Conservation (phyloP, 2,113 vertebrate species). For the Gorsachius goisagi region DNA sequence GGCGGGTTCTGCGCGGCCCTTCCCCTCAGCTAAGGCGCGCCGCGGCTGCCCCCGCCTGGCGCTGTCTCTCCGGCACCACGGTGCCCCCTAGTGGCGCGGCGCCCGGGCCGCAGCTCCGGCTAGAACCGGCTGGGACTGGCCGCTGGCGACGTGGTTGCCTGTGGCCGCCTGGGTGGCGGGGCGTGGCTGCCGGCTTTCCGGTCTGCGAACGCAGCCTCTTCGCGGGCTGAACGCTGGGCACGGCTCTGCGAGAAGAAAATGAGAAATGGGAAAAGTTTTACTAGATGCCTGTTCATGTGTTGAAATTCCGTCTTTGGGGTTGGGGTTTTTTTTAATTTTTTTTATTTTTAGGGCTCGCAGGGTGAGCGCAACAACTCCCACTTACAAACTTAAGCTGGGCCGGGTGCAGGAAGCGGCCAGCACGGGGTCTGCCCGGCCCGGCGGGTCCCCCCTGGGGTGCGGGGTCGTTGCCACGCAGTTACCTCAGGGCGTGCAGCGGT, state of each 20-base stretch:
- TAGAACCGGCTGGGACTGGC: background rate
- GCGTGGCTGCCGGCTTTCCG: too few species aligned
- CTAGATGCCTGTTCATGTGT: fast-evolving
- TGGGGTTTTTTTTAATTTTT: background rate
- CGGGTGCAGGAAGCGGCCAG: too few species aligned
- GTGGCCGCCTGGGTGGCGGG: too few species aligned
- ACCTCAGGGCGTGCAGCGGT: fast-evolving
- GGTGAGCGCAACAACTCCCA: background rate
- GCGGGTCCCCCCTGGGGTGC: too few species aligned
- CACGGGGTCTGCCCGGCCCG: background rate
- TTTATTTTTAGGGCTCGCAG: too few species aligned
- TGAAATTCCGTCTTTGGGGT: too few species aligned
- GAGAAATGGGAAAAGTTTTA: fast-evolving
- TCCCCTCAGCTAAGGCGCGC: background rate
- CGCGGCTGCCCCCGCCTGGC: fast-evolving
- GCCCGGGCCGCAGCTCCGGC: background rate
- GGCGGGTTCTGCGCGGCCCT: fast-evolving
- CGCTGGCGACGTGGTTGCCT: too few species aligned
- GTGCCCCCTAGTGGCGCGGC: background rate
- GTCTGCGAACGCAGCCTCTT: fast-evolving
- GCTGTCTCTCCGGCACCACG: background rate
- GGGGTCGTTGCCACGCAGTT: fast-evolving
- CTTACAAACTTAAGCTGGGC: fast-evolving
- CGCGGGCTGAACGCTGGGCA: background rate
- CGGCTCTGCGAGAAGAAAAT: background rate